Percentiles rank a stretch among this genome's conserved stretches.
phyloP scores from a whole-genome alignment of 2,113 vertebrate genomes.

The Blennius ocellaris region DNA sequence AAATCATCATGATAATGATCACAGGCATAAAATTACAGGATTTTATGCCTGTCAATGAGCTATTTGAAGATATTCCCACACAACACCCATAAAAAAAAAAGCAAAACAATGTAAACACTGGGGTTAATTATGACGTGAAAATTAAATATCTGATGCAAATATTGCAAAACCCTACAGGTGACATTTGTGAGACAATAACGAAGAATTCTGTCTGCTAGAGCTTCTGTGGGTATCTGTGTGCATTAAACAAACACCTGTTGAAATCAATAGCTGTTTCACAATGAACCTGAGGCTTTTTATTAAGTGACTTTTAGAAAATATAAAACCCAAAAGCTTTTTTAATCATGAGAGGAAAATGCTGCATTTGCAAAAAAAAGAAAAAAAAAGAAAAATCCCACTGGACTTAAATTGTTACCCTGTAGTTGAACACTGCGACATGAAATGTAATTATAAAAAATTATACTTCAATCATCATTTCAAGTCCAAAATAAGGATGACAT shows the following conservation, averaged over 20 bases:
- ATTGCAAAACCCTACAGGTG: neutral
- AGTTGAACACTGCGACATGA: neutral
- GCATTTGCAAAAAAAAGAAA: neutral
- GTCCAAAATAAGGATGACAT: neutral
- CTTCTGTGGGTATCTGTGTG: neutral
- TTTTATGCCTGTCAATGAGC: constrained; percentile 11
- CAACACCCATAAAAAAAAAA: constrained; percentile 1
- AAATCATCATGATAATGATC: constrained; percentile 49
- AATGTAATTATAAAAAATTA: neutral
- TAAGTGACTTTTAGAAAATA: neutral
- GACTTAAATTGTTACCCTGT: constrained; percentile 6
- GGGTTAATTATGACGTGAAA: constrained; percentile 20
- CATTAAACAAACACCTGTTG: neutral
- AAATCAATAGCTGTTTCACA: neutral
- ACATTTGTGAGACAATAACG: neutral
- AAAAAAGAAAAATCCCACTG: neutral
- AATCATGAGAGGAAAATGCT: neutral
- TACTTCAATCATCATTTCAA: constrained; percentile 1
- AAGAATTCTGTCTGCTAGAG: neutral
- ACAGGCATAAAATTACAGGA: constrained; percentile 50
- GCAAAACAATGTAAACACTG: constrained; percentile 14
- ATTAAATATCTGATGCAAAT: constrained; percentile 11
- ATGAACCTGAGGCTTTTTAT: neutral
- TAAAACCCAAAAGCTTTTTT: neutral
- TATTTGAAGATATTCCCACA: no score